These are phyloP conservation scores for Typhlichthys subterraneus DNA, from an alignment of 2,797 vertebrate species.

Conservation along the genomic window DNA sequence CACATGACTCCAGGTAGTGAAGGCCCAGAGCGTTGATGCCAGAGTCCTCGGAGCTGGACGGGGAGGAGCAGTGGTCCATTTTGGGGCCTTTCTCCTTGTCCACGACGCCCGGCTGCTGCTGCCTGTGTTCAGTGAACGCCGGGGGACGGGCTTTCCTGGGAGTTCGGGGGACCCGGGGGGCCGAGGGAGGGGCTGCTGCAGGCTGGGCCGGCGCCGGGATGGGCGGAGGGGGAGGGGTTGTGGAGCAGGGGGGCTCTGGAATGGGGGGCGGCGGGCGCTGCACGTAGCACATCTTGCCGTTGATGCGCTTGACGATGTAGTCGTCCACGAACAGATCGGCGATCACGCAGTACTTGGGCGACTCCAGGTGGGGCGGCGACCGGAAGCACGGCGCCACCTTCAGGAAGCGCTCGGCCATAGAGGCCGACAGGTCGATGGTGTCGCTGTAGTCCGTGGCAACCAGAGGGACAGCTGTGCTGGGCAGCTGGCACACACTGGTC, in stretches of 20 bases:
- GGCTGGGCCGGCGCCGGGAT: conserved; percentile 53
- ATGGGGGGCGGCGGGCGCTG: conserved; percentile 83
- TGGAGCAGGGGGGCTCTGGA: conserved; percentile 62
- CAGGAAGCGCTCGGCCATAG: conserved; percentile 90
- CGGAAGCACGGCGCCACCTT: conserved; percentile 90
- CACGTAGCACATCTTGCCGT: conserved; percentile 98
- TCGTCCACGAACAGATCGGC: conserved; percentile 94
- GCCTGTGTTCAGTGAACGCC: conserved; percentile 54
- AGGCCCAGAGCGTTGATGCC: conserved; percentile 94
- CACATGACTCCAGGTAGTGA: conserved; percentile 91
- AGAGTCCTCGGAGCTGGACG: conserved; percentile 96
- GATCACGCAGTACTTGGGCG: conserved; percentile 92
- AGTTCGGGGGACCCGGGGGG: conserved; percentile 37
- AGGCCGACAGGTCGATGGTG: conserved; percentile 90
- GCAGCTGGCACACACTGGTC: conserved; percentile 94
- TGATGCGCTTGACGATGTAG: conserved; percentile 96
- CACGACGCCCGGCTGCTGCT: conserved; percentile 55
- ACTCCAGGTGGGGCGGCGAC: conserved; percentile 87
- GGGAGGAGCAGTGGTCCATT: conserved; percentile 93
- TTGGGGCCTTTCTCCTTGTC: conserved; percentile 86
- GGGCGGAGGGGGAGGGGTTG: conserved; percentile 55
- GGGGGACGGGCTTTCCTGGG: conserved; percentile 36
- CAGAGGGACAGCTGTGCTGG: conserved; percentile 89
- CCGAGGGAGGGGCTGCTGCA: conserved; percentile 40
- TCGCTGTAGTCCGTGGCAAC: conserved; percentile 78